These are phyloP conservation scores for Mixornis gularis DNA, from an alignment of 2,113 vertebrate genomes.

Conservation along the genomic window DNA sequence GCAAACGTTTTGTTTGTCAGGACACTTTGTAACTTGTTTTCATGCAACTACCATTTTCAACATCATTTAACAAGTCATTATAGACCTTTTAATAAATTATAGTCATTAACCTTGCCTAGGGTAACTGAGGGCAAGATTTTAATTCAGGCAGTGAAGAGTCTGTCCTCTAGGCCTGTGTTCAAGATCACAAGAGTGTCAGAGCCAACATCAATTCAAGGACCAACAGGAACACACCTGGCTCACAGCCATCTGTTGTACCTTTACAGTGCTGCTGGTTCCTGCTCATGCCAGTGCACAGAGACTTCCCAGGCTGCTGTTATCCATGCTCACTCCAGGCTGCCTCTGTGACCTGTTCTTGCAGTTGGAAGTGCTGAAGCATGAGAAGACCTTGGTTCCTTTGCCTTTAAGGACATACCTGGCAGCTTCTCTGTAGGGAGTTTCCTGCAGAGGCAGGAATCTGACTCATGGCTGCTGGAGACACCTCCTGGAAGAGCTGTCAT, in stretches of 20 bases:
- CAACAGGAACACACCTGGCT: neutral
- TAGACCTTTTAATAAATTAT: slow-evolving; percentile 25
- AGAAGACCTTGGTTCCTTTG: neutral
- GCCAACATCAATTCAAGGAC: neutral
- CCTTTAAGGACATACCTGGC: neutral
- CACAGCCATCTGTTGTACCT: neutral
- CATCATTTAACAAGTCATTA: slow-evolving; percentile 41
- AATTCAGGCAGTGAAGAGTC: neutral
- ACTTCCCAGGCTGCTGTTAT: neutral
- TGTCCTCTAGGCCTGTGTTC: slow-evolving; percentile 23
- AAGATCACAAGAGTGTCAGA: neutral
- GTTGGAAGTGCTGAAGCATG: neutral
- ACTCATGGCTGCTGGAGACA: slow-evolving; percentile 14
- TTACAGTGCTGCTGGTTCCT: neutral
- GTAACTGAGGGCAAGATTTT: neutral
- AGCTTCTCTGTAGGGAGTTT: neutral
- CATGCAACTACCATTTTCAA: neutral
- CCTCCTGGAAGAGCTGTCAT: neutral
- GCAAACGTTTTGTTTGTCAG: neutral
- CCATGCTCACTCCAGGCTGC: neutral
- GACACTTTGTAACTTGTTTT: neutral
- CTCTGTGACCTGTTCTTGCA: neutral
- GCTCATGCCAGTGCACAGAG: neutral
- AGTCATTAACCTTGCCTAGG: slow-evolving; percentile 24
- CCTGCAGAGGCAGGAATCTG: neutral